Evolutionary conservation across 2,888 invertebrate genomes (phyloP), one percentile per base, ranked within the genome.

Genomic region (Lasioglossum malachurum): DNA sequence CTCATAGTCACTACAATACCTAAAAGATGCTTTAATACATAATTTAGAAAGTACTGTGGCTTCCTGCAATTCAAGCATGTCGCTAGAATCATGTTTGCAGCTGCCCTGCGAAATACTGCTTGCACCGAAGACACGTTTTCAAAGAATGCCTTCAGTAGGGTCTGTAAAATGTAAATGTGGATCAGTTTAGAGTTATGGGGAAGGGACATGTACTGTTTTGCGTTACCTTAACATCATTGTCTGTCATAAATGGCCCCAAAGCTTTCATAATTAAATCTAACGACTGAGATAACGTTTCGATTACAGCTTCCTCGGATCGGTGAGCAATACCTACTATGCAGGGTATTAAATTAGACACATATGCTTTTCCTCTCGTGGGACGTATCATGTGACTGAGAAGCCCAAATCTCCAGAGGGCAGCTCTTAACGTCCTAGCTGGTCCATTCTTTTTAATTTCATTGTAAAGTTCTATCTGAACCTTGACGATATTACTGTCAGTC

Each of bases 401-500:
- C 0, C 97, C 97, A 95, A 98, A 98, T 86, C 98, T 96, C 96
- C 97, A 97, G 7, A 98, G 95, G 46, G 98, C 98, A 75, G 98
- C 97, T 89, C 97, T 96, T 74, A 98, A 95, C 53, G 97, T 97
- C 84, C 98, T 96, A 0, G 97, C 96, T 60, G 96, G 94, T 5
- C 98, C 97, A 95, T 98, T 98, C 93, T 97, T 97, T 94, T 98
- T 98, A 72, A 98, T 97, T 95, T 98, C 98, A 91, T 97, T 97
- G 93, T 97, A 98, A 71, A 98, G 95, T 95, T 98, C 98, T 93
- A 98, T 97, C 93, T 98, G 97, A 80, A 98, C 96, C 92, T 98
- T 97, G 44, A 97, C 97, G 19, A 97, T 96, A 90, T 97, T 97
- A 35, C 96, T 96, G 93, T 97, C 97, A 88, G 97, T 96, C 92